These are phyloP conservation scores for Epinotia ramella DNA, from an alignment of 2,888 invertebrate genomes.

Conservation along the genomic window DNA sequence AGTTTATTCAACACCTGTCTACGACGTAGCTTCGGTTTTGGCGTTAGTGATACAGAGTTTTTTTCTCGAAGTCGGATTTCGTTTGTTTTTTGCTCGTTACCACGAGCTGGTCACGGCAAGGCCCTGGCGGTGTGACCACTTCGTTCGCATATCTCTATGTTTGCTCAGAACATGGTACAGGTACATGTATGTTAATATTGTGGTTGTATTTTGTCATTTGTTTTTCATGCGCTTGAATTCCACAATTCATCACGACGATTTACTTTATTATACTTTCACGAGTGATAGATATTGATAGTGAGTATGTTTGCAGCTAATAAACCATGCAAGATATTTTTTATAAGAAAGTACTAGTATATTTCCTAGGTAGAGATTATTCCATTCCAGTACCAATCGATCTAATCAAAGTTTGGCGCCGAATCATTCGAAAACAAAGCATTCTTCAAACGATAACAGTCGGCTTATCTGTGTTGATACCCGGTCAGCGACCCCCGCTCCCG, in stretches of 20 bases:
- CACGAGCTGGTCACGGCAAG: slow-evolving; percentile 74
- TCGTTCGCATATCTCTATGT: slow-evolving; percentile 44
- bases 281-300: too few species aligned
- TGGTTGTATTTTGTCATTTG: slow-evolving; percentile 6
- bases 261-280: too few species aligned
- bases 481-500: slow-evolving; percentile 75
- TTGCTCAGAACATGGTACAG: not conserved
- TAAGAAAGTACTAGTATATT: not conserved
- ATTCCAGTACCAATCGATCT: slow-evolving; percentile 61
- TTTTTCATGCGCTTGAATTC: not conserved
- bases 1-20: not conserved
- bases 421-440: slow-evolving; percentile 78
- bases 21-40: slow-evolving; percentile 24
- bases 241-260: too few species aligned
- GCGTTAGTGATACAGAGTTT: slow-evolving; percentile 54
- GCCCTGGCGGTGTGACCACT: slow-evolving; percentile 67
- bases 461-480: slow-evolving; percentile 80
- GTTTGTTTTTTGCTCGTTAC: slow-evolving; percentile 81
- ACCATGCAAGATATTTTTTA: not conserved
- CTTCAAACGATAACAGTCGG: slow-evolving; percentile 75
- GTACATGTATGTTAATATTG: not conserved
- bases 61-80: slow-evolving; percentile 68
- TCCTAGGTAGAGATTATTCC: slow-evolving; percentile 37
- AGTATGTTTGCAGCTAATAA: not conserved
- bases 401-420: slow-evolving; percentile 72